Evolutionary conservation across 2,888 invertebrate genomes (phyloP).

Genomic region (Eilema depressum): DNA sequence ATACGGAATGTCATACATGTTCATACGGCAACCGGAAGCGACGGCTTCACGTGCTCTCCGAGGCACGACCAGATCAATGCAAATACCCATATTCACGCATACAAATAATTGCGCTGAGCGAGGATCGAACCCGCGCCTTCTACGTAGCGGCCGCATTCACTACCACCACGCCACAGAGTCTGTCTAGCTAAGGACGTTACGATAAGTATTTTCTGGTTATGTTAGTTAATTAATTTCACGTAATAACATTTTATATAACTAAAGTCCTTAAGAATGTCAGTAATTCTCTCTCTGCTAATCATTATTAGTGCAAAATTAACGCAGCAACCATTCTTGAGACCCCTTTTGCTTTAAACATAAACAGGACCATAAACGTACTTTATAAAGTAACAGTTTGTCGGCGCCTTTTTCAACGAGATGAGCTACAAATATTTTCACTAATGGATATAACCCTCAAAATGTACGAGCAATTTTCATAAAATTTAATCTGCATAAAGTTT

Average conservation of each 20-base stretch:
- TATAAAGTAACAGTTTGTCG: conserved; percentile 8
- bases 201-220: no score
- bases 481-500: conserved; percentile 15
- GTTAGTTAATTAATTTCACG: background rate
- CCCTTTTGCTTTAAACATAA: conserved; percentile 10
- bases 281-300: background rate
- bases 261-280: background rate
- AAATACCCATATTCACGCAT: no score
- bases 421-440: conserved; percentile 4
- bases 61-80: no score
- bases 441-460: conserved; percentile 10
- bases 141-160: no score
- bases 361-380: background rate
- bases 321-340: conserved; percentile 1
- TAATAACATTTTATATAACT: background rate
- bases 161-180: no score
- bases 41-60: no score
- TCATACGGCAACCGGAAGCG: no score
- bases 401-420: conserved; percentile 5
- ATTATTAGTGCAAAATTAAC: conserved; percentile 4
- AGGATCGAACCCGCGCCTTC: no score
- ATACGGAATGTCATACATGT: no score
- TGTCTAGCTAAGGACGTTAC: no score
- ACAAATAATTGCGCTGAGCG: no score
- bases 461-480: conserved; percentile 11